Percentiles rank a stretch among this genome's conserved stretches.
Evolutionary conservation across 2,113 vertebrate species (phyloP).

Genomic region (Sebastes fasciatus): DNA sequence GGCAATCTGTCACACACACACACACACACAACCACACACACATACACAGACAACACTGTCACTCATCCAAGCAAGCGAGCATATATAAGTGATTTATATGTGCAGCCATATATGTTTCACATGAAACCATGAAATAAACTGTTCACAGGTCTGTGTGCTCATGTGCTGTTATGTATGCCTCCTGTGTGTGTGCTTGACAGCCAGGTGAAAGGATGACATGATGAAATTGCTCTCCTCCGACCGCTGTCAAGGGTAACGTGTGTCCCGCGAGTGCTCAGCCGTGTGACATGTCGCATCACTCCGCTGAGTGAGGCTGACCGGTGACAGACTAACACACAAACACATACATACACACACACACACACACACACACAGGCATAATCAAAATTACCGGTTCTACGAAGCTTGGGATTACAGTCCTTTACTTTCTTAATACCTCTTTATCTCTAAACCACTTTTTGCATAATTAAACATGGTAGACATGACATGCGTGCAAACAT

Average conservation of each 20-base stretch:
- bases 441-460: background rate
- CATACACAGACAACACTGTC: conserved; percentile 23
- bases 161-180: conserved; percentile 19
- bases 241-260: conserved; percentile 71
- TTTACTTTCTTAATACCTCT: background rate
- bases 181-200: conserved; percentile 56
- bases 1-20: conserved; percentile 67
- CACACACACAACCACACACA: background rate
- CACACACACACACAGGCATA: background rate
- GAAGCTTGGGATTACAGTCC: background rate
- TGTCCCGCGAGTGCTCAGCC: conserved; percentile 66
- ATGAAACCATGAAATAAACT: conserved; percentile 56
- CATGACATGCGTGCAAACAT: background rate
- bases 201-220: conserved; percentile 76
- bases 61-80: conserved; percentile 38
- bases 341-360: background rate
- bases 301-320: conserved; percentile 35
- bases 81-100: conserved; percentile 53
- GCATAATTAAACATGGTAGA: background rate
- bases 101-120: conserved; percentile 43
- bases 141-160: conserved; percentile 43
- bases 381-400: background rate
- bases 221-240: conserved; percentile 76
- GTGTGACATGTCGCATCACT: conserved; percentile 69
- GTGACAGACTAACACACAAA: conserved; percentile 18